A percentile compares a stretch with the other conserved stretches of the same genome.
These are phyloP conservation scores for Synodontis membranacea DNA, from an alignment of 2,113 vertebrate genomes.

Conservation along the genomic window DNA sequence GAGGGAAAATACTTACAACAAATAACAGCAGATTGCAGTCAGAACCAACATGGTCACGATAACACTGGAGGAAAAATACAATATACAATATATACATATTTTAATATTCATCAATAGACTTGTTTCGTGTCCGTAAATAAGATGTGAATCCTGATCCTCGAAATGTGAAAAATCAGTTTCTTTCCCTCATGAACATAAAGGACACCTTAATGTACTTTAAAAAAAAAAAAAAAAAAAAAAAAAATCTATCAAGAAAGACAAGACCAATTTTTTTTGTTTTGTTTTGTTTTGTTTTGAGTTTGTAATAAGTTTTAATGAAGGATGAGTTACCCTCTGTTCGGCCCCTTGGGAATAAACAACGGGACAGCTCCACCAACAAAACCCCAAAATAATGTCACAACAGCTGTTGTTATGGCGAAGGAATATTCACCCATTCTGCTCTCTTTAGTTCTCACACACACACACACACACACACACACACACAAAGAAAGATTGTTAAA, in stretches of 20 bases:
- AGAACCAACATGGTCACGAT: conserved; percentile 83
- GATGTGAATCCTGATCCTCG: neutral
- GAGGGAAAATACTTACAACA: conserved; percentile 79
- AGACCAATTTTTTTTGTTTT: neutral
- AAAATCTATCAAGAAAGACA: neutral
- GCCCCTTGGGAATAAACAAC: conserved; percentile 78
- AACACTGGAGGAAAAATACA: conserved; percentile 67
- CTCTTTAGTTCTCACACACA: too few relatives aligned
- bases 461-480: too few relatives aligned
- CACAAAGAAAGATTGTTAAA: neutral
- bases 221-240: too few relatives aligned
- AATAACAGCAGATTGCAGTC: conserved; percentile 81
- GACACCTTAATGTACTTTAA: neutral
- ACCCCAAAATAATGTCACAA: conserved; percentile 80
- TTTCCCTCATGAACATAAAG: neutral
- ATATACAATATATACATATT: too few relatives aligned
- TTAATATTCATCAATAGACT: neutral
- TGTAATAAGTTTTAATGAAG: conserved; percentile 18
- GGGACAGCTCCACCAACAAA: conserved; percentile 69
- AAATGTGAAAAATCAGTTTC: neutral
- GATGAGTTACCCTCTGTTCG: conserved; percentile 57
- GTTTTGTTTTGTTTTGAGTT: too few relatives aligned
- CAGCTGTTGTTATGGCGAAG: conserved; percentile 64
- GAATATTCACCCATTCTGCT: conserved; percentile 19
- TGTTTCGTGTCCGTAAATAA: too few relatives aligned